phyloP scores from a whole-genome alignment of 2,113 vertebrate species.

The Vimba vimba region DNA sequence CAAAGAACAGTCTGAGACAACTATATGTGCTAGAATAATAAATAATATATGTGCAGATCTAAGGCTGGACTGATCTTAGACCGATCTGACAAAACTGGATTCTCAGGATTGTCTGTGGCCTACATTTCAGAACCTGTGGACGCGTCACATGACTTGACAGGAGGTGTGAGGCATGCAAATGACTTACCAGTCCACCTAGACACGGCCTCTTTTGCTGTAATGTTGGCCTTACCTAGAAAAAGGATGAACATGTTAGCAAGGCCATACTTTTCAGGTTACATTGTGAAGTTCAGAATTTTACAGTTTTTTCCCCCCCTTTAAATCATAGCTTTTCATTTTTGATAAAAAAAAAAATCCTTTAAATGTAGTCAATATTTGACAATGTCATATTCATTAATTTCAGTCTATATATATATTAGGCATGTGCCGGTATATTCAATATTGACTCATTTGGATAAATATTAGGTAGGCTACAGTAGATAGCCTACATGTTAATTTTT shows the following conservation, averaged over 20 bases:
- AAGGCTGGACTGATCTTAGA: not conserved
- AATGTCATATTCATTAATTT: not conserved
- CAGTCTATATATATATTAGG: not conserved
- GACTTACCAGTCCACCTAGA: conserved; percentile 94
- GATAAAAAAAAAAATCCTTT: not conserved
- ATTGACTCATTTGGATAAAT: too few relatives aligned
- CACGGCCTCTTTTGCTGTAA: conserved; percentile 89
- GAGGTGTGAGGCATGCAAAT: not conserved
- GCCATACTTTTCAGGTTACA: not conserved
- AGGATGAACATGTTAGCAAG: conserved; percentile 38
- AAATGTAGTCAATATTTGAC: not conserved
- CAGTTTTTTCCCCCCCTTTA: too few relatives aligned
- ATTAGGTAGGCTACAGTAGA: too few relatives aligned
- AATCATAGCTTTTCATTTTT: not conserved
- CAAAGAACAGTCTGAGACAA: not conserved
- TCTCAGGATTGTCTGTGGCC: conserved; percentile 9
- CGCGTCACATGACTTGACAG: not conserved
- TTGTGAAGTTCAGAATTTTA: not conserved
- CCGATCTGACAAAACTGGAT: conserved; percentile 17
- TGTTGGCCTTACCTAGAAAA: conserved; percentile 83
- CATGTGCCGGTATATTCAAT: too few relatives aligned
- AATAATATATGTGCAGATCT: not conserved
- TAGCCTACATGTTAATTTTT: too few relatives aligned
- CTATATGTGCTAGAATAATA: not conserved
- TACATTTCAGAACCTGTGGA: not conserved